Evolutionary conservation across 2,113 vertebrate genomes (phyloP), one percentile per base, ranked within the genome.

Genomic region (Gallinago undulata): DNA sequence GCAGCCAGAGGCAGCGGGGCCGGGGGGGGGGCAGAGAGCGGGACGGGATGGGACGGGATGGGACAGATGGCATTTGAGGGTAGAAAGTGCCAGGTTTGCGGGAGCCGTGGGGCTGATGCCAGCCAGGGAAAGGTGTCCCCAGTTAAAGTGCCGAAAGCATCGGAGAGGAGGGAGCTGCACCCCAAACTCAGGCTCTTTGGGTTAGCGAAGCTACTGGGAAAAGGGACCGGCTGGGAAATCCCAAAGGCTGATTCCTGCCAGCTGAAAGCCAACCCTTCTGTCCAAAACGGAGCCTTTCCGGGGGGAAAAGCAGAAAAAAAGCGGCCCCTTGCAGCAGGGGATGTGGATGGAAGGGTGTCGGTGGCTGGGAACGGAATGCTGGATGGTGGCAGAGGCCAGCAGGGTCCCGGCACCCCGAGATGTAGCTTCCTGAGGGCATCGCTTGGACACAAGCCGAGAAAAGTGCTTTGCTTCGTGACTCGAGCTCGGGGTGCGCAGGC

Each of bases 401-500:
- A 35, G 2, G 1, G 57, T 68, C 62, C 66, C 3, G 0, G 35
- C n/a, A 25, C 19, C 81, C 80, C 27, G 0, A 27, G 9, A 1
- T 2, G 23, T 66, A 33, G 76, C 45, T 74, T 33, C 39, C 43
- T 4, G 1, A 13, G 30, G 31, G 5, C 53, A 48, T 47, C 7
- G 1, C 1, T 1, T 1, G 68, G 73, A 63, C 60, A 19, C 4
- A 0, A 28, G 18, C 31, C 1, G 57, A 63, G 30, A 30, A 47
- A 5, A 1, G 1, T 0, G 19, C 24, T 2, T 24, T 1, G 27
- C 21, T 1, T 1, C 19, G 0, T 5, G 6, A 75, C 59, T 45
- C 3, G 8, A 57, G 66, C 50, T 6, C 4, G 3, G 55, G 25
- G 31, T 0, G 0, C 0, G 19, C 90, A 13, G 47, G 21, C 0